Evolutionary conservation across 2,113 vertebrate genomes (phyloP).

Genomic region (Amazona guildingii): DNA sequence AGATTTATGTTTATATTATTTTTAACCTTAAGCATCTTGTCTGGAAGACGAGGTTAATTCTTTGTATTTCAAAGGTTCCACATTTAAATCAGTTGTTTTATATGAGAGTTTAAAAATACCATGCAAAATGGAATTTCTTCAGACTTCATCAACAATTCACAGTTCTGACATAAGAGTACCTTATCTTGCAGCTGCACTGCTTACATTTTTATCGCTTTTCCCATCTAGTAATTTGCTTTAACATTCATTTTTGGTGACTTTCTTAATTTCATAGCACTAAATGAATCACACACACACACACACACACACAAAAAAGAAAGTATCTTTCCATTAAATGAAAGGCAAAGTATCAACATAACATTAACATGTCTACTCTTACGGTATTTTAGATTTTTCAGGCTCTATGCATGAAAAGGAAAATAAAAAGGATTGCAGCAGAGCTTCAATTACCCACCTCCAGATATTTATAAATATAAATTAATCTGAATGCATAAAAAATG

Average conservation of each 20-base stretch:
- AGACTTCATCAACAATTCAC: conserved; percentile 32
- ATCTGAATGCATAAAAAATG: neutral
- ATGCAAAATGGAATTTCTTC: conserved; percentile 43
- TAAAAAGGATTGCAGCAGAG: neutral
- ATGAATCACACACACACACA: neutral
- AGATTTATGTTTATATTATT: conserved; percentile 75
- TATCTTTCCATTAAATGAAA: neutral
- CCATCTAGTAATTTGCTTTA: conserved; percentile 34
- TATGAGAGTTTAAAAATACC: conserved; percentile 34
- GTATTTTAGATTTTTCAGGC: neutral
- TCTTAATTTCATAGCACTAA: conserved; percentile 14
- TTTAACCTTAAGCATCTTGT: conserved; percentile 71
- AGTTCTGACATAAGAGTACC: neutral
- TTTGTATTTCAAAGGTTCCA: conserved; percentile 32
- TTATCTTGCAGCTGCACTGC: conserved; percentile 5
- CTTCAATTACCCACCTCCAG: conserved; percentile 8
- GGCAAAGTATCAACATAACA: neutral
- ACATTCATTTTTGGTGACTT: conserved; percentile 18
- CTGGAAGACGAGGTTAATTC: conserved; percentile 52
- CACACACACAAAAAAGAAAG: neutral
- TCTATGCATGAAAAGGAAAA: neutral
- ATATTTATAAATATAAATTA: conserved; percentile 47
- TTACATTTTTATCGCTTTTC: conserved; percentile 44
- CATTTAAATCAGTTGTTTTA: conserved; percentile 47
- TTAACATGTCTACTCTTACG: neutral